Evolutionary conservation across 1,140 invertebrate species (phyloP).

Genomic region (Aradophagus sp.): DNA sequence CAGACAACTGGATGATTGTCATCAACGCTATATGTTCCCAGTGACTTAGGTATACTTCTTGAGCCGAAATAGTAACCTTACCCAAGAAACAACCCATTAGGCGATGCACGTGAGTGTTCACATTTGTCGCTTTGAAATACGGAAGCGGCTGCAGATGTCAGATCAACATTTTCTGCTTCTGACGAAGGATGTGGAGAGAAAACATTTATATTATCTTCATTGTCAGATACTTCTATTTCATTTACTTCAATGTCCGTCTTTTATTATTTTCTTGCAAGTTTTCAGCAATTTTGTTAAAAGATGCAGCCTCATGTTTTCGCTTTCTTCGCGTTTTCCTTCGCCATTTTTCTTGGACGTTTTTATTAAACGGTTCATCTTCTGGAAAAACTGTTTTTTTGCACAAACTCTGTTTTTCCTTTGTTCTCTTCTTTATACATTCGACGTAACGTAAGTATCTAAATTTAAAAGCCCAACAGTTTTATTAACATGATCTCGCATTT

Average conservation of each 20-base stretch:
- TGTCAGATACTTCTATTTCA: too few species aligned
- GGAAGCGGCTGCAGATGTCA: too few species aligned
- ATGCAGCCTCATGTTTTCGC: neutral
- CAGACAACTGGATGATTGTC: too few species aligned
- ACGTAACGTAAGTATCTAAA: conserved; percentile 10
- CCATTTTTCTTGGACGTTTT: conserved; percentile 6
- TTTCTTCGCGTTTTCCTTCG: neutral
- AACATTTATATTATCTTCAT: too few species aligned
- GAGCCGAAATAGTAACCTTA: neutral
- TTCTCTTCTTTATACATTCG: conserved; percentile 9
- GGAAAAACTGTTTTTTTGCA: neutral
- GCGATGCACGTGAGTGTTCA: conserved; percentile 3
- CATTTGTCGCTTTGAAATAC: conserved; percentile 17
- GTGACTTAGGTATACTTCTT: neutral
- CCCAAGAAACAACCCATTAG: conserved; percentile 10
- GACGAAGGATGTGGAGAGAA: too few species aligned
- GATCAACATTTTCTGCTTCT: too few species aligned
- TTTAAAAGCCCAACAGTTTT: neutral
- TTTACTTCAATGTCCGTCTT: neutral
- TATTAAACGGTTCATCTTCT: conserved; percentile 8
- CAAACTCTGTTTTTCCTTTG: neutral
- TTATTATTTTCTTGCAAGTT: neutral
- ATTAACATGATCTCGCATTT: neutral
- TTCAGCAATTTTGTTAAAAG: neutral
- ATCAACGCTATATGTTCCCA: neutral